These are phyloP conservation scores for Chromoteleia sp. DNA, from an alignment of 2,888 invertebrate species.

Conservation along the genomic window DNA sequence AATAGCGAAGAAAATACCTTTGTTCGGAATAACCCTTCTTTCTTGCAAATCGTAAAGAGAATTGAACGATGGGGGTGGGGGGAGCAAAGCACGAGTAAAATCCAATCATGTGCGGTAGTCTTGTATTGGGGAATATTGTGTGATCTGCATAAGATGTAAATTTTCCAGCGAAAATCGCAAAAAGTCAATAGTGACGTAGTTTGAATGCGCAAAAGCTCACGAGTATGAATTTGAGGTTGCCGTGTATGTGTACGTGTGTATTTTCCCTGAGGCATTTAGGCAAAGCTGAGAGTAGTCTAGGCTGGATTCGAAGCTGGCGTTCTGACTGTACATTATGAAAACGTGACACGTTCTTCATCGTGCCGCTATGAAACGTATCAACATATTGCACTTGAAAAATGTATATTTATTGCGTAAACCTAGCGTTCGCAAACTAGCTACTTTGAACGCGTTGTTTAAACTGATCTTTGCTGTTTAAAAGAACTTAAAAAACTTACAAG, in stretches of 20 bases:
- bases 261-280: conserved; percentile 58
- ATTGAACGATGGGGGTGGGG: not conserved
- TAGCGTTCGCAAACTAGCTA: not conserved
- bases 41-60: conserved; percentile 1
- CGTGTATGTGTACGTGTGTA: conserved; percentile 24
- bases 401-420: conserved; percentile 4
- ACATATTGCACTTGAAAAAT: conserved; percentile 34
- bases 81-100: conserved; percentile 30
- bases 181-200: conserved; percentile 54
- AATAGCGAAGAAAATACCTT: conserved; percentile 24
- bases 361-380: conserved; percentile 26
- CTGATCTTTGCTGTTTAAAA: not conserved
- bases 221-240: conserved; percentile 52
- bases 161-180: conserved; percentile 42
- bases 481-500: no score
- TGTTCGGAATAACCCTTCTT: conserved; percentile 6
- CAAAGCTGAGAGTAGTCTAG: conserved; percentile 40
- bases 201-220: conserved; percentile 50
- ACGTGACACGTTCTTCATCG: conserved; percentile 39
- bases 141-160: conserved; percentile 46
- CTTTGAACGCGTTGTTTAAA: not conserved
- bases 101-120: conserved; percentile 22
- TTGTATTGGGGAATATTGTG: conserved; percentile 45
- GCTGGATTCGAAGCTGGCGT: conserved; percentile 28
- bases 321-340: conserved; percentile 58